A percentile compares a stretch with the other conserved stretches of the same genome.
Evolutionary conservation across 1,140 invertebrate species (phyloP).

Genomic region (Druon quercuslanigerum): DNA sequence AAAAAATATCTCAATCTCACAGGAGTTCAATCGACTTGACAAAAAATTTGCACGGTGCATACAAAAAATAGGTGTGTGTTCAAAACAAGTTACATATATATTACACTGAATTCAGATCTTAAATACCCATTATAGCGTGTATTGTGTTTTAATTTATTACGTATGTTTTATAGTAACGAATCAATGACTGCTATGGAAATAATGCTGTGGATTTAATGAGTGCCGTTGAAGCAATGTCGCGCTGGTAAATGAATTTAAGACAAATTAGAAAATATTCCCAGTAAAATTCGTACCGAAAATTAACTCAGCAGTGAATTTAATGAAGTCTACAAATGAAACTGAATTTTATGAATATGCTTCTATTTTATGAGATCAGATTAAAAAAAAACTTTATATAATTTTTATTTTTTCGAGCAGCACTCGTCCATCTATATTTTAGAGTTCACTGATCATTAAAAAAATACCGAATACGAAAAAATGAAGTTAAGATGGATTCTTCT

Average conservation of each 20-base stretch:
- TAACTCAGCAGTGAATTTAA: constrained; percentile 7
- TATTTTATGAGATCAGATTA: too few species aligned
- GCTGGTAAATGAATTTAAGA: constrained; percentile 1
- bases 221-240: constrained; percentile 15
- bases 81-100: background rate
- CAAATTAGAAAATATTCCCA: background rate
- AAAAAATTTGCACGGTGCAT: background rate
- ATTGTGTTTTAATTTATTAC: constrained; percentile 1
- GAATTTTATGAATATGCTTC: too few species aligned
- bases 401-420: too few species aligned
- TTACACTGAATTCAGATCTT: constrained; percentile 8
- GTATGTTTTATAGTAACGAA: background rate
- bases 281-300: background rate
- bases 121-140: background rate
- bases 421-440: too few species aligned
- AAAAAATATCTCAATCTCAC: background rate
- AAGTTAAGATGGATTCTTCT: too few species aligned
- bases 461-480: too few species aligned
- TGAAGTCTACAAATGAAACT: background rate
- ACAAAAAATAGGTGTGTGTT: background rate
- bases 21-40: constrained; percentile 16
- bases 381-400: too few species aligned
- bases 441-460: too few species aligned
- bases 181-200: constrained; percentile 10
- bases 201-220: constrained; percentile 21